Conservation (phyloP, 2,888 invertebrate genomes). For the Rutpela maculata region DNA sequence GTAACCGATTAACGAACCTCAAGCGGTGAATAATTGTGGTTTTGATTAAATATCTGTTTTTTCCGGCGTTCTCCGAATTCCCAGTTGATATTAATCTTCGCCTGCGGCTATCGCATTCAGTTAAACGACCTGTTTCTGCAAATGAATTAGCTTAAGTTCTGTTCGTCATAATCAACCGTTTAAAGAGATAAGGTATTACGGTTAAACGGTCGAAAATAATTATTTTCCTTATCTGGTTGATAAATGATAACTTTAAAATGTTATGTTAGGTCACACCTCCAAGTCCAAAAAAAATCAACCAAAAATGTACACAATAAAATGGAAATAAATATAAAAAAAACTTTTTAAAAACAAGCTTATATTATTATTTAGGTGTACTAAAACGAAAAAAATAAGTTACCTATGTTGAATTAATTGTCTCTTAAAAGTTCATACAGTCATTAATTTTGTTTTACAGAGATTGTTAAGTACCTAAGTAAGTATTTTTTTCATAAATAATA, state of each 20-base stretch:
- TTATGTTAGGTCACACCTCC: neutral
- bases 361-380: no score
- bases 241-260: neutral
- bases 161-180: neutral
- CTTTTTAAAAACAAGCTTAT: no score
- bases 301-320: no score
- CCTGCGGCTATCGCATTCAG: neutral
- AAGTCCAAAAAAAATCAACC: no score
- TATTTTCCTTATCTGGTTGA: neutral
- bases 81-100: neutral
- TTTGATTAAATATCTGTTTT: neutral
- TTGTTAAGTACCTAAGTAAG: no score
- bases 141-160: neutral
- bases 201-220: neutral
- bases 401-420: no score
- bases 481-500: no score
- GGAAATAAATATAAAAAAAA: no score
- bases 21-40: neutral
- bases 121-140: neutral
- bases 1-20: neutral
- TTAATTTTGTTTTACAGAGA: no score
- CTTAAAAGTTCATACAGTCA: no score
- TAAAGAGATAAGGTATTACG: neutral
- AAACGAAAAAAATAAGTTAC: no score
- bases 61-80: neutral